Base-by-base conservation (phyloP, 2,113 vertebrate genomes). In the Sinocyclocheilus rhinocerous region DNA sequence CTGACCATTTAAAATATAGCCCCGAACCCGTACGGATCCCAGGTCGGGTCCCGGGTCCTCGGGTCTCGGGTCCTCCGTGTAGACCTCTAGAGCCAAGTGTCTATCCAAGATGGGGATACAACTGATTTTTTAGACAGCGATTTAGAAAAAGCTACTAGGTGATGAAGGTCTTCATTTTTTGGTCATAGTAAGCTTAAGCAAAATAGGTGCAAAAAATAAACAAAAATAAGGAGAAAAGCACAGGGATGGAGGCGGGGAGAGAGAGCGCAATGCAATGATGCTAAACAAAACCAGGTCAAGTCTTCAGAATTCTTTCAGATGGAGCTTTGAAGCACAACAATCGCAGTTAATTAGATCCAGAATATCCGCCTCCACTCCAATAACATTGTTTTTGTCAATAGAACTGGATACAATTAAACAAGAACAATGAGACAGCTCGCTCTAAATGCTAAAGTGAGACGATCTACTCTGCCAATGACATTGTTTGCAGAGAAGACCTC, bases 71-170 rank as follows among this genome's bases (percentile, higher is more conserved):
- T n/a, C n/a, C n/a, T n/a, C n/a, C n/a, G n/a, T n/a, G n/a, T n/a
- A n/a, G n/a, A n/a, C n/a, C n/a, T n/a, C n/a, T n/a, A 94, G 92
- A 94, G 94, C 94, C 89, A 94, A 93, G 86, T 93, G 91, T 92
- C 93, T 93, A 93, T 94, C 92, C 92, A 94, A 55, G 50, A 95
- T 90, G 85, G 85, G 18, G 55, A 75, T 73, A 81, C 67, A 33
- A 63, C 70, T n/a, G 20, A 12, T 67, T 67, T 83, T 67, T 72
- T 63, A 45, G 59, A 39, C 15, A 45, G 52, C 20, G 7, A 45
- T 45, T 15, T 18, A 57, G 26, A 57, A 84, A 45, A 36, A 45
- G 33, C 18, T 22, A 83, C 61, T n/a, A n/a, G n/a, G n/a, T n/a
- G n/a, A n/a, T n/a, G n/a, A n/a, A n/a, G n/a, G 29, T 50, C 9